A percentile compares a stretch with the other conserved stretches of the same genome.
These are phyloP conservation scores for Hypotaenidia okinawae DNA, from an alignment of 2,797 vertebrate species.

Conservation along the genomic window DNA sequence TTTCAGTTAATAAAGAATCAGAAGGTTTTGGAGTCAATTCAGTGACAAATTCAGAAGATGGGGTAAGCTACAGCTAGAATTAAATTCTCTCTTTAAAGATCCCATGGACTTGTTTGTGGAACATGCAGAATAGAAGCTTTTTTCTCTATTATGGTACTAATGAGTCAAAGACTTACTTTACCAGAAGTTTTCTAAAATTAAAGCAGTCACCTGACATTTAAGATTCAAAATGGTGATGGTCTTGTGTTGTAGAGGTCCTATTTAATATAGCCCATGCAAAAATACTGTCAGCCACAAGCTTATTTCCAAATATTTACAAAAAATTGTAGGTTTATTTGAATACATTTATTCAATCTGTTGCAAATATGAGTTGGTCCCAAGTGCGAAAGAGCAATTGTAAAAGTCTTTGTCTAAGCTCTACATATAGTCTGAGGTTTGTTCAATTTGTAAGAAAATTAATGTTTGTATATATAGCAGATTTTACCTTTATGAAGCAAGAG, in stretches of 20 bases:
- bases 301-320: constrained; percentile 15
- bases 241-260: neutral
- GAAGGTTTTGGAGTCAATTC: neutral
- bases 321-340: constrained; percentile 28
- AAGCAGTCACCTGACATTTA: neutral
- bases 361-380: constrained; percentile 54
- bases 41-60: neutral
- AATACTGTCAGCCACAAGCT: constrained; percentile 37
- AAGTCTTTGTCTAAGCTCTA: constrained; percentile 48
- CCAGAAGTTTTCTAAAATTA: neutral
- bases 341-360: constrained; percentile 32
- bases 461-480: neutral
- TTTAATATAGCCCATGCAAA: constrained; percentile 32
- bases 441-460: constrained; percentile 51
- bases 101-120: neutral
- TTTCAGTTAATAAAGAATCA: neutral
- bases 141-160: neutral
- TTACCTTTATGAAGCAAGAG: neutral
- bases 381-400: constrained; percentile 47
- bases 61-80: neutral
- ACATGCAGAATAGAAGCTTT: neutral
- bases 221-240: neutral
- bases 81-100: neutral
- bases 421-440: constrained; percentile 47
- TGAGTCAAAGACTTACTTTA: neutral